Evolutionary conservation across 1,140 invertebrate genomes (phyloP).

Genomic region (Brachionus asplanchnoidis): DNA sequence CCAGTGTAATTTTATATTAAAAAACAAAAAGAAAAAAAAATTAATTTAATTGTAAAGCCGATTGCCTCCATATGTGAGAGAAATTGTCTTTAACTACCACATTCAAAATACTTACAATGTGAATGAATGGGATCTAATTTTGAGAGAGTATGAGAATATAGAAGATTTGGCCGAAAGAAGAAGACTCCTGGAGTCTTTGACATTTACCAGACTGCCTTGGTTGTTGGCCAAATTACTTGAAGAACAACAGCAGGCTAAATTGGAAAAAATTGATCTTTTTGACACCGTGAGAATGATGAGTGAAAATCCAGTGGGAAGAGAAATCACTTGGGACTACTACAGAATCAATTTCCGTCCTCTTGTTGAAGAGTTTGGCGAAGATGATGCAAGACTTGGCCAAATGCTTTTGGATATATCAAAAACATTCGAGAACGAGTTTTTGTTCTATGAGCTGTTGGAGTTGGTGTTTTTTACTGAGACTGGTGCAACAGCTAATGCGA

Average conservation of each 20-base stretch:
- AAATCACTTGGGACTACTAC: slow-evolving; percentile 31
- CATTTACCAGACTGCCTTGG: slow-evolving; percentile 23
- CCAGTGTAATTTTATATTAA: background rate
- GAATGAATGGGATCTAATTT: slow-evolving; percentile 6
- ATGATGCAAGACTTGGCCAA: slow-evolving; percentile 14
- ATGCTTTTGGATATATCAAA: slow-evolving; percentile 33
- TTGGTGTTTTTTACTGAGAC: slow-evolving; percentile 33
- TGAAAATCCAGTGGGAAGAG: slow-evolving; percentile 30
- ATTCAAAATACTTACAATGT: slow-evolving; percentile 38
- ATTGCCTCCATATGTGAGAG: slow-evolving; percentile 10
- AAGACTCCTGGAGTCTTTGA: slow-evolving; percentile 24
- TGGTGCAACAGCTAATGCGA: slow-evolving; percentile 39
- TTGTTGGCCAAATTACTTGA: background rate
- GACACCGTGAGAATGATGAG: slow-evolving; percentile 21
- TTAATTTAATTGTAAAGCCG: background rate
- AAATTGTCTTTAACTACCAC: slow-evolving; percentile 29
- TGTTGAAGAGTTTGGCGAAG: slow-evolving; percentile 6
- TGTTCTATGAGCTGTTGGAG: slow-evolving; percentile 33
- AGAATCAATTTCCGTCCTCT: slow-evolving; percentile 5
- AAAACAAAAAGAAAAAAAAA: too few relatives aligned
- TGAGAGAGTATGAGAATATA: slow-evolving; percentile 7
- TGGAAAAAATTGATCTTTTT: slow-evolving; percentile 19
- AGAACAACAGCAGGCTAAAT: background rate
- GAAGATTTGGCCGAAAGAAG: background rate
- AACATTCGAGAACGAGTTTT: slow-evolving; percentile 38